phyloP scores from a whole-genome alignment of 2,888 invertebrate species.

The Apamea crenata region DNA sequence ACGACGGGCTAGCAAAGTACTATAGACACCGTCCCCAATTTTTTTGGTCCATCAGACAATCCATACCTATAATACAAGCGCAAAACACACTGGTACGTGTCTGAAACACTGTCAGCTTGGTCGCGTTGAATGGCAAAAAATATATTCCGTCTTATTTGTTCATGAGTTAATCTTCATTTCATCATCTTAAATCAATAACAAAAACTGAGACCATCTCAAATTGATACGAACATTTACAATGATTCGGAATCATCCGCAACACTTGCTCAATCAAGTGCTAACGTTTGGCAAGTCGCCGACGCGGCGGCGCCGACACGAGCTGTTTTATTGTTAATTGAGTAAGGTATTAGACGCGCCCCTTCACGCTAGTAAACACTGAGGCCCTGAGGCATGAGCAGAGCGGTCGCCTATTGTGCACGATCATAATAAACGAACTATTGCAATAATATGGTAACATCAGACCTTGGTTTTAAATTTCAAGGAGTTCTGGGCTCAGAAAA shows the following conservation, averaged over 20 bases:
- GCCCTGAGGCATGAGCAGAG: slow-evolving; percentile 29
- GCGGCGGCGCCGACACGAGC: background rate
- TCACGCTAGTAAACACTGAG: slow-evolving; percentile 39
- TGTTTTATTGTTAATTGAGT: slow-evolving; percentile 58
- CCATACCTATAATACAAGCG: background rate
- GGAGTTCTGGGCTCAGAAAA: background rate
- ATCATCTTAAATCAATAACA: slow-evolving; percentile 23
- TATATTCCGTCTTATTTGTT: background rate
- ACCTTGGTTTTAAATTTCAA: slow-evolving; percentile 11
- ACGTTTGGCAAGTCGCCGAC: slow-evolving; percentile 34
- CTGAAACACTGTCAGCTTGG: background rate
- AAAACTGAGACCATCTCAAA: slow-evolving; percentile 13
- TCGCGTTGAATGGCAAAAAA: background rate
- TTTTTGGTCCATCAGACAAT: background rate
- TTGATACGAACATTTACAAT: slow-evolving; percentile 10
- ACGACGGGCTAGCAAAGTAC: too few species aligned
- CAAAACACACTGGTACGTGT: background rate
- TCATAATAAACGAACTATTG: slow-evolving; percentile 17
- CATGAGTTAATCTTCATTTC: slow-evolving; percentile 14
- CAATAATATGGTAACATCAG: slow-evolving; percentile 5
- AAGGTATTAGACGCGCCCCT: slow-evolving; percentile 49
- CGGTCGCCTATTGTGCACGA: slow-evolving; percentile 44
- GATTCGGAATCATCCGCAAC: slow-evolving; percentile 40
- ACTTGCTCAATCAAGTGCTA: slow-evolving; percentile 43
- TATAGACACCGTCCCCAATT: too few species aligned